Conservation (phyloP, 2,113 vertebrate species). For the Myanophis thanlyinensis region DNA sequence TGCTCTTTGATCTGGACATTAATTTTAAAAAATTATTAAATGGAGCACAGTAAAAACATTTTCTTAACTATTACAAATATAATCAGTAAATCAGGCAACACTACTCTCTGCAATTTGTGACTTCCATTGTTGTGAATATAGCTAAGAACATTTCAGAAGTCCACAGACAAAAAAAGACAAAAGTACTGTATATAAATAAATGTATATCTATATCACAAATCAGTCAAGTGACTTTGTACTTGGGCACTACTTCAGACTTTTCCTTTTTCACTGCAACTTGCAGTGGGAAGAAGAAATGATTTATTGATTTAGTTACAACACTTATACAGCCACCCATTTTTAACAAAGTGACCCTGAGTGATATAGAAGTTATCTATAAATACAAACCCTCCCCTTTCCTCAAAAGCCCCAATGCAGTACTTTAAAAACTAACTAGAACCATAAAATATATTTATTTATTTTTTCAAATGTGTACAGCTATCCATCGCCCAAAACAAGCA, state of each 20-base stretch:
- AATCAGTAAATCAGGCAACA: neutral
- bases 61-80: neutral
- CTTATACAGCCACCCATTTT: neutral
- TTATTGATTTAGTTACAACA: neutral
- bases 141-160: neutral
- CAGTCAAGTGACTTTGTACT: neutral
- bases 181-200: no score
- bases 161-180: neutral
- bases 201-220: neutral
- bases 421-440: neutral
- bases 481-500: neutral
- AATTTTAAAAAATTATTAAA: neutral
- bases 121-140: no score
- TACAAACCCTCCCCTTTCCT: neutral
- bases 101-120: neutral
- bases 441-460: neutral
- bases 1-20: conserved; percentile 81
- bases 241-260: neutral
- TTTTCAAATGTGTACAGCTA: neutral
- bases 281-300: neutral
- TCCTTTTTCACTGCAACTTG: neutral
- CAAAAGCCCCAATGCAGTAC: neutral
- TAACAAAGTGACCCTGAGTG: neutral
- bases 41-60: neutral
- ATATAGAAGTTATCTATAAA: neutral